Percentiles rank a stretch among this genome's conserved stretches.
Conservation (phyloP, 1,140 invertebrate species). For the Phthorimaea operculella region DNA sequence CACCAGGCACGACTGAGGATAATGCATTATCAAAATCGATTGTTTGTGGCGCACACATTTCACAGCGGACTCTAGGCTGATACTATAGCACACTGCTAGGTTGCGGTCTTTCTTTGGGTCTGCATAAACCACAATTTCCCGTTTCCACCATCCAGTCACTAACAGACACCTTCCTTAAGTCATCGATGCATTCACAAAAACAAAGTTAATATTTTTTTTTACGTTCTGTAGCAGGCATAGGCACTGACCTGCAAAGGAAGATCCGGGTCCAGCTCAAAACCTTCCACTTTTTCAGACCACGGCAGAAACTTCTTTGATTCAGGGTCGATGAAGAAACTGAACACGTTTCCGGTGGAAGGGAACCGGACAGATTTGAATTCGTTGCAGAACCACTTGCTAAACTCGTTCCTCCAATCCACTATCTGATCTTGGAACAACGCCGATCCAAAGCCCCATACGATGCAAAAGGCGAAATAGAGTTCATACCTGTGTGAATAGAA, state of each 20-base stretch:
- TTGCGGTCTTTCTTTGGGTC: too few species aligned
- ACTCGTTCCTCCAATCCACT: constrained; percentile 91
- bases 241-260: constrained; percentile 80
- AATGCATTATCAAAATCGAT: too few species aligned
- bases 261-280: constrained; percentile 87
- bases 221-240: too few species aligned
- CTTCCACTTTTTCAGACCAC: constrained; percentile 83
- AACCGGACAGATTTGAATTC: constrained; percentile 94
- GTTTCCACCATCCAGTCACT: too few species aligned
- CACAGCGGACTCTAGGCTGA: too few species aligned
- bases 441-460: constrained; percentile 95
- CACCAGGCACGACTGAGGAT: constrained; percentile 72
- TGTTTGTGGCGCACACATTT: too few species aligned
- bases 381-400: constrained; percentile 86
- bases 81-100: too few species aligned
- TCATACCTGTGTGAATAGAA: constrained; percentile 76
- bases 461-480: constrained; percentile 91
- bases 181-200: too few species aligned
- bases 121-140: too few species aligned
- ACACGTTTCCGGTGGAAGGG: constrained; percentile 83
- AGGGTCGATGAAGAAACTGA: constrained; percentile 90
- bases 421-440: constrained; percentile 89
- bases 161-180: too few species aligned
- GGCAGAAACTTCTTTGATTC: constrained; percentile 87
- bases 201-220: too few species aligned